Evolutionary conservation across 2,888 invertebrate genomes (phyloP), one percentile per base, ranked within the genome.

Genomic region (Pasiphila rectangulata): DNA sequence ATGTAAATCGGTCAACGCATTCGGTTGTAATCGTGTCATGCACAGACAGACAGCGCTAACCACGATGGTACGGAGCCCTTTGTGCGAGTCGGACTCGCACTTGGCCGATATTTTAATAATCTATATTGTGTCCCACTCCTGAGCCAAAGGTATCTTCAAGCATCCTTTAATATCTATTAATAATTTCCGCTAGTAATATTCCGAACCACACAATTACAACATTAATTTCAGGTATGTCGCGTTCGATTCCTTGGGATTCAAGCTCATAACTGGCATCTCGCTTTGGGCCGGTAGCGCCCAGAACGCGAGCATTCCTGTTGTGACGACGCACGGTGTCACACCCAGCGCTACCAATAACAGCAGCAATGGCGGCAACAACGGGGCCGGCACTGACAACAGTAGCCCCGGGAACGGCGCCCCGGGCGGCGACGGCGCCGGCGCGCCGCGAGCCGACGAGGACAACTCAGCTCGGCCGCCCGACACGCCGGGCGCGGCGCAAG

Each of bases 211-310:
- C n/a, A n/a, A n/a, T n/a, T n/a, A 13, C 15, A 13, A 13, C 4
- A 0, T 4, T 29, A 15, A 1, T 87, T 87, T 36, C 79, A 94
- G 96, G 69, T 95, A 94, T 85, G 94, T 96, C 29, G 93, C 94
- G 20, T 96, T 96, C 77, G 96, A 96, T 77, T 92, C 93, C 30
- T 83, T 93, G 42, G 96, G 96, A 4, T 92, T 93, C 64, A 94
- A 94, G 78, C 80, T 96, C 27, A 95, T 95, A 67, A 96, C 96
- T 1, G 96, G 95, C 7, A 95, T 96, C 67, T 93, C 94, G 1
- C 63, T 87, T 9, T 81, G 83, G 76, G 59, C 74, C 25, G 73
- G 64, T 46, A 46, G 70, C 4, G 21, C 54, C n/a, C n/a, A n/a
- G n/a, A 57, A 48, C 35, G 32, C 46, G n/a, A 57, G 61, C 36